phyloP scores from a whole-genome alignment of 2,888 invertebrate genomes.

The Pheosia tremula region DNA sequence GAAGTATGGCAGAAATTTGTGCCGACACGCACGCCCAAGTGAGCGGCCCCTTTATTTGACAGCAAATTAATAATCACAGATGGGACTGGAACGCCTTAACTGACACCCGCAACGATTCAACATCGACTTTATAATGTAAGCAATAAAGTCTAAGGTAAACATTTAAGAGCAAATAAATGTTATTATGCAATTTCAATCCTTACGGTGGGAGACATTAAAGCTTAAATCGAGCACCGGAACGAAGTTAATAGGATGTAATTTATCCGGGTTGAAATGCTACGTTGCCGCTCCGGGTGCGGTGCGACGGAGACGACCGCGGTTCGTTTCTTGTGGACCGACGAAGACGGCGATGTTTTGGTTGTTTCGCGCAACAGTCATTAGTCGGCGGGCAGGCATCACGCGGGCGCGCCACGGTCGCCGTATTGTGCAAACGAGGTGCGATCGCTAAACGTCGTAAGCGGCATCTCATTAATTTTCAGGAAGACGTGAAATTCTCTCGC shows the following conservation, averaged over 20 bases:
- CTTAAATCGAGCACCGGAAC: slow-evolving; percentile 79
- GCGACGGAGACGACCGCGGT: slow-evolving; percentile 58
- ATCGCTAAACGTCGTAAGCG: slow-evolving; percentile 76
- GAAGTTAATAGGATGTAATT: slow-evolving; percentile 83
- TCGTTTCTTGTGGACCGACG: slow-evolving; percentile 31
- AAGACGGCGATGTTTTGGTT: slow-evolving; percentile 69
- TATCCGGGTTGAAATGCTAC: slow-evolving; percentile 78
- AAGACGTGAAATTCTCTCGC: slow-evolving; percentile 76
- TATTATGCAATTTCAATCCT: slow-evolving; percentile 81
- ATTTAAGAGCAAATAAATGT: slow-evolving; percentile 59
- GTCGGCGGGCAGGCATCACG: slow-evolving; percentile 59
- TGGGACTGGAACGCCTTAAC: slow-evolving; percentile 72
- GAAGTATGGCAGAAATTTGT: slow-evolving; percentile 84
- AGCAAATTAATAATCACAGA: slow-evolving; percentile 82
- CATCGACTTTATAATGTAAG: slow-evolving; percentile 70
- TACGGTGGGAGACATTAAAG: slow-evolving; percentile 73
- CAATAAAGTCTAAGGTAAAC: slow-evolving; percentile 72
- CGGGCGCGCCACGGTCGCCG: slow-evolving; percentile 69
- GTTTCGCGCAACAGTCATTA: slow-evolving; percentile 71
- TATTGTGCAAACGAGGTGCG: slow-evolving; percentile 73
- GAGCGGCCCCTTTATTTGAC: slow-evolving; percentile 85
- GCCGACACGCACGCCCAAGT: slow-evolving; percentile 83
- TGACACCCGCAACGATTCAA: slow-evolving; percentile 59
- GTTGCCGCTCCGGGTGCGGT: slow-evolving; percentile 77
- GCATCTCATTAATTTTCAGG: slow-evolving; percentile 81